These are phyloP conservation scores for Passerculus sandwichensis DNA, from an alignment of 2,797 vertebrate species.

Conservation along the genomic window DNA sequence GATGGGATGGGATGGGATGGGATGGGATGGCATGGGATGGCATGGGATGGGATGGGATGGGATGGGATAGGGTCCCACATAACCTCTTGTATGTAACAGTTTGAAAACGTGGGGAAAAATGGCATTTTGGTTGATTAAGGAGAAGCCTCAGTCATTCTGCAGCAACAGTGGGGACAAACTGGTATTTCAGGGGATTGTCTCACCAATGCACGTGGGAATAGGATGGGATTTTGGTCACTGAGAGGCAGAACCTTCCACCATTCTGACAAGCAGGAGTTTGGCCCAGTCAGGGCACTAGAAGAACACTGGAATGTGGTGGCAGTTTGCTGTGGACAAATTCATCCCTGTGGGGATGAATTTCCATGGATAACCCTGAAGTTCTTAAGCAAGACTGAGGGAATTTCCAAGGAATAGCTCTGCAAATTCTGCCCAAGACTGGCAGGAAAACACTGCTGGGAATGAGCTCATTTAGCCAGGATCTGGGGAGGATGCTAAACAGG, in stretches of 20 bases:
- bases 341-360: not conserved
- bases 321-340: fast-evolving
- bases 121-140: not conserved
- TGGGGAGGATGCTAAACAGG: constrained; percentile 8
- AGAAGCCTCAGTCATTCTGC: not conserved
- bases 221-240: not conserved
- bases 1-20: not conserved
- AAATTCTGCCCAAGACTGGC: not conserved
- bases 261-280: not conserved
- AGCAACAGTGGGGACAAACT: not conserved
- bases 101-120: fast-evolving
- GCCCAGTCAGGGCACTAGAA: fast-evolving
- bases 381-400: not conserved
- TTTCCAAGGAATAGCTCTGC: not conserved
- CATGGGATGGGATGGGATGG: not conserved
- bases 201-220: not conserved
- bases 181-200: not conserved
- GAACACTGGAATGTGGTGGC: not conserved
- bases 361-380: not conserved
- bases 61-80: fast-evolving
- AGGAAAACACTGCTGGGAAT: fast-evolving
- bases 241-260: not conserved
- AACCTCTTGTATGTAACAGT: fast-evolving
- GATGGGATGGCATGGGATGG: not conserved
- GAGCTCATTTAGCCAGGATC: not conserved